Percentiles rank a stretch among this genome's conserved stretches.
These are phyloP conservation scores for Anas georgica DNA, from an alignment of 2,797 vertebrate genomes.

Conservation along the genomic window DNA sequence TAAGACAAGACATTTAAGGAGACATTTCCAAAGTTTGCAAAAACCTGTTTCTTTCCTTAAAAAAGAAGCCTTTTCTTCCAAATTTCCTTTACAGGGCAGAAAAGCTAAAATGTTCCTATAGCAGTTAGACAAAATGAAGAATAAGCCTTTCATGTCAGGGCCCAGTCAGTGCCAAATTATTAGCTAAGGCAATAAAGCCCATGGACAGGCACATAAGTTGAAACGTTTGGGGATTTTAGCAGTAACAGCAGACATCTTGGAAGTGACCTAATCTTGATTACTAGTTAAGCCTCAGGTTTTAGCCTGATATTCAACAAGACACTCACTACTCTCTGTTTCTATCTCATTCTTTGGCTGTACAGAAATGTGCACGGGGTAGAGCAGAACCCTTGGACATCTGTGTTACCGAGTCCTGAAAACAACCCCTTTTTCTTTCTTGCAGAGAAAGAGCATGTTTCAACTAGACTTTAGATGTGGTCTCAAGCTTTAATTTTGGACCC, in stretches of 20 bases:
- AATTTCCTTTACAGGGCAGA: background rate
- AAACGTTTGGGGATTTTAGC: constrained; percentile 14
- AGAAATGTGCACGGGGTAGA: background rate
- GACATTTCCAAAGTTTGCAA: background rate
- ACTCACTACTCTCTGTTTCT: background rate
- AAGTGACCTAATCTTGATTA: background rate
- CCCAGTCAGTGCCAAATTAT: background rate
- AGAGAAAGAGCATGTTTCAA: background rate
- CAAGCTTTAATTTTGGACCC: background rate
- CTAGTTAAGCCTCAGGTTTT: background rate
- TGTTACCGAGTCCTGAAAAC: background rate
- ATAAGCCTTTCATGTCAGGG: constrained; percentile 14
- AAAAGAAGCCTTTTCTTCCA: background rate
- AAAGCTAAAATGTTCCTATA: background rate
- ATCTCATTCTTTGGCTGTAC: background rate
- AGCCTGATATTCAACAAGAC: background rate
- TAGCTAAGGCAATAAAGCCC: constrained; percentile 17
- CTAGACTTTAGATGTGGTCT: background rate
- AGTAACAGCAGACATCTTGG: background rate
- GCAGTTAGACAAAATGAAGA: constrained; percentile 28
- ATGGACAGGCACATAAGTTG: background rate
- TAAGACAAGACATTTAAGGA: background rate
- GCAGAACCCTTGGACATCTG: background rate
- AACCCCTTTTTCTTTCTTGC: background rate
- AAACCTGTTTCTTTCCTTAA: background rate